phyloP scores from a whole-genome alignment of 2,113 vertebrate species.

The Varanus komodoensis region DNA sequence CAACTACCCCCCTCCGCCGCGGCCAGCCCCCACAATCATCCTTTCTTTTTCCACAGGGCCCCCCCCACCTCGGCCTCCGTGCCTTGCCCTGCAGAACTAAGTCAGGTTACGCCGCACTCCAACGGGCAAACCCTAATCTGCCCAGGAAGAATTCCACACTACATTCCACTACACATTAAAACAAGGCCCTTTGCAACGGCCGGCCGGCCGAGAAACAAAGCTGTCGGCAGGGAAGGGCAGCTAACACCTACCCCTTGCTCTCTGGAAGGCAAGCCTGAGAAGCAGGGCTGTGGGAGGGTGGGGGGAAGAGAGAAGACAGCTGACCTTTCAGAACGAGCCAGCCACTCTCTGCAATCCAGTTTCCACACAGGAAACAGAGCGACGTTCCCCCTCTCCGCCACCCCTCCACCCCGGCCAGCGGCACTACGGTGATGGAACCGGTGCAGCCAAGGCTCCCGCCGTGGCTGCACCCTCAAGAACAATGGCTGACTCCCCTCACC shows the following conservation, averaged over 20 bases:
- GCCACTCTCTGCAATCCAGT: neutral
- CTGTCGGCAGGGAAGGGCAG: neutral
- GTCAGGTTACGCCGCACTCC: neutral
- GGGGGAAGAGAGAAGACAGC: neutral
- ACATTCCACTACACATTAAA: conserved; percentile 62
- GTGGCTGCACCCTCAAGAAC: neutral
- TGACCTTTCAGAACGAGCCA: conserved; percentile 5
- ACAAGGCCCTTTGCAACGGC: conserved; percentile 37
- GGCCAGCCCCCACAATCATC: neutral
- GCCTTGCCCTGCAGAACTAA: neutral
- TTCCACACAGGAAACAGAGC: neutral
- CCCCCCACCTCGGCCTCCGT: neutral
- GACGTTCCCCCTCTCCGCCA: neutral
- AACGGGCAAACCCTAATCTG: conserved; percentile 38
- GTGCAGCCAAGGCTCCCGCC: neutral
- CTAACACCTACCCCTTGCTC: conserved; percentile 6
- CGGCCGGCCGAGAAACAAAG: neutral
- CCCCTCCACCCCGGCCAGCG: neutral
- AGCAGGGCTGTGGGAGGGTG: neutral
- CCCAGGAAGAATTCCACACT: conserved; percentile 36
- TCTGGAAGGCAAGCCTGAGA: neutral
- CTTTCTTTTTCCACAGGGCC: neutral
- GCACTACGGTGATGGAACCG: neutral
- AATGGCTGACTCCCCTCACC: neutral
- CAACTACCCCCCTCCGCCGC: conserved; percentile 5